A percentile compares a stretch with the other conserved stretches of the same genome.
Conservation (phyloP, 2,113 vertebrate species). For the Oplegnathus fasciatus region DNA sequence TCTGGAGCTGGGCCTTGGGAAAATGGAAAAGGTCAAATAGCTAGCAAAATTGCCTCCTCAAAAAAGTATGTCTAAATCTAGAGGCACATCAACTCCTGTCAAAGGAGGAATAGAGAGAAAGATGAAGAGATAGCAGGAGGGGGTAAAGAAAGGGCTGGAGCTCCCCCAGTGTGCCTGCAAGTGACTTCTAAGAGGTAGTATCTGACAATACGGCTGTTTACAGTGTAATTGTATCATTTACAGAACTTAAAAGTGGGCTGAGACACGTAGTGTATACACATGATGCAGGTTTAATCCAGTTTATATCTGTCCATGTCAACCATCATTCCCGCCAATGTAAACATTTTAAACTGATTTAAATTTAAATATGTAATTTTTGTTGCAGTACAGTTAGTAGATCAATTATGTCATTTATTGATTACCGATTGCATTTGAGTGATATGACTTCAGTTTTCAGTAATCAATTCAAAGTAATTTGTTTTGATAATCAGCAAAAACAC, state of each 20-base stretch:
- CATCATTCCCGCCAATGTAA: not conserved
- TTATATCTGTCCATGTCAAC: not conserved
- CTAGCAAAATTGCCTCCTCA: slow-evolving; percentile 84
- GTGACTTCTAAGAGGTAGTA: slow-evolving; percentile 35
- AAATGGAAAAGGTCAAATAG: slow-evolving; percentile 87
- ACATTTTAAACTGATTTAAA: not conserved
- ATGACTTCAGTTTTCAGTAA: not conserved
- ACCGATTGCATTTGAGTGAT: not conserved
- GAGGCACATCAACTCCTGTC: slow-evolving; percentile 80
- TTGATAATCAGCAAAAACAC: not conserved
- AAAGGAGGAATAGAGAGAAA: slow-evolving; percentile 68
- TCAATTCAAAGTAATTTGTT: not conserved
- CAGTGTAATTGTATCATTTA: not conserved
- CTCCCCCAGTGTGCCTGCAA: slow-evolving; percentile 57
- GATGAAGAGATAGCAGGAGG: slow-evolving; percentile 69
- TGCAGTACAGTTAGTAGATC: not conserved
- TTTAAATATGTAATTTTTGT: not conserved
- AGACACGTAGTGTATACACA: not conserved
- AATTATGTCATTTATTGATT: not conserved
- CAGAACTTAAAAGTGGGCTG: not conserved
- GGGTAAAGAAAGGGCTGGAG: slow-evolving; percentile 60
- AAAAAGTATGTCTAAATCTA: slow-evolving; percentile 86
- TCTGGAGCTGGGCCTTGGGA: slow-evolving; percentile 85
- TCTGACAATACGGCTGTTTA: slow-evolving; percentile 16
- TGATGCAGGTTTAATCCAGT: not conserved